Conservation (phyloP, 2,797 vertebrate genomes). For the Mormyrops attenuatus region DNA sequence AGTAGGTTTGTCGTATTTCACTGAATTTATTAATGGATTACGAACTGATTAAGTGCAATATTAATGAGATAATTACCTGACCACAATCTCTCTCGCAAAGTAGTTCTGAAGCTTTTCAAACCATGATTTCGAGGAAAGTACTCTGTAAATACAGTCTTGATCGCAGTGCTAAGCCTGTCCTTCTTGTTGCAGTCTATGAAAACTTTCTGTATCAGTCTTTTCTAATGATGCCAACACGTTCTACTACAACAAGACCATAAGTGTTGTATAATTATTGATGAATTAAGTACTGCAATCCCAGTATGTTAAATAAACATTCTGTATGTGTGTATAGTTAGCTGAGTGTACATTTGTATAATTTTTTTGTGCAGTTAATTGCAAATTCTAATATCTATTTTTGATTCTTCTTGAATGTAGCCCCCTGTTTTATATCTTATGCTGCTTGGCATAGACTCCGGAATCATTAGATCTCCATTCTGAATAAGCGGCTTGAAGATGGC, state of each 20-base stretch:
- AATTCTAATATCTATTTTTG: not conserved
- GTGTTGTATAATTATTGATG: not conserved
- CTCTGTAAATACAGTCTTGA: not conserved
- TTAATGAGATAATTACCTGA: not conserved
- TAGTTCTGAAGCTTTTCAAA: not conserved
- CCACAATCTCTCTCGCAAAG: not conserved
- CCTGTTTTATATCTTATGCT: too few species aligned
- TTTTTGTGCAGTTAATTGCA: not conserved
- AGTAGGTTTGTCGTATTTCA: not conserved
- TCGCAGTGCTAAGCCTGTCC: not conserved
- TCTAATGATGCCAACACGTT: too few species aligned
- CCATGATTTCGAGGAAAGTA: not conserved
- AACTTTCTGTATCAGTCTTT: too few species aligned
- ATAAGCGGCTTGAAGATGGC: too few species aligned
- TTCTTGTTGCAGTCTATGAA: too few species aligned
- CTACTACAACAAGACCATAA: too few species aligned
- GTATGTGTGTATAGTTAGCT: not conserved
- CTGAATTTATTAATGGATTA: not conserved
- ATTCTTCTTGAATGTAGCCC: not conserved
- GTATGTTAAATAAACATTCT: not conserved
- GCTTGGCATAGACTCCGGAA: too few species aligned
- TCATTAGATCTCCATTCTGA: too few species aligned
- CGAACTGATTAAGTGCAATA: too few species aligned
- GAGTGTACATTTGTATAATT: not conserved
- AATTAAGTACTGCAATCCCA: not conserved